phyloP scores from a whole-genome alignment of 2,797 vertebrate genomes.

The Chaunax sp. region DNA sequence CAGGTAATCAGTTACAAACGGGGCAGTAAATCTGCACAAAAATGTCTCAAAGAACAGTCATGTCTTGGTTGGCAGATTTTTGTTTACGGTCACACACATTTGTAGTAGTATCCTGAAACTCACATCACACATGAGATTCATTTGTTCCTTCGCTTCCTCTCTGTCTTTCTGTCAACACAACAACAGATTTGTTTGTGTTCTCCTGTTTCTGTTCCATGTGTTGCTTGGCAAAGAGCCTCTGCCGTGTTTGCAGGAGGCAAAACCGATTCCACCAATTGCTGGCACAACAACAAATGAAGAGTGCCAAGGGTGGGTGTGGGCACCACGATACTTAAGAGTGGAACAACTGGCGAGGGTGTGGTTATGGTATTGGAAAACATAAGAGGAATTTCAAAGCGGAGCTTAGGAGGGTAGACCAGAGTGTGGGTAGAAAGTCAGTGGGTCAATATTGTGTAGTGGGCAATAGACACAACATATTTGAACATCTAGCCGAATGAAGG shows the following conservation, averaged over 20 bases:
- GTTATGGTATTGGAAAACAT: conserved; percentile 28
- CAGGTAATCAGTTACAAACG: conserved; percentile 73
- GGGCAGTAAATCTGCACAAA: conserved; percentile 25
- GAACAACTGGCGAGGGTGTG: conserved; percentile 54
- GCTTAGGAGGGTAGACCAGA: conserved; percentile 13
- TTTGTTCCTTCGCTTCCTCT: conserved; percentile 24
- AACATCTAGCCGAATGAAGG: not conserved
- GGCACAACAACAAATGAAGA: conserved; percentile 44
- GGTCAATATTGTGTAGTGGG: conserved; percentile 6
- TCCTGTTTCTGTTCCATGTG: conserved; percentile 54
- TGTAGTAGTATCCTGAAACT: conserved; percentile 10
- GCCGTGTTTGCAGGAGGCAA: conserved; percentile 28
- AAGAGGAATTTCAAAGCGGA: conserved; percentile 25
- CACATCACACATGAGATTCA: conserved; percentile 6
- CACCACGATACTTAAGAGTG: conserved; percentile 22
- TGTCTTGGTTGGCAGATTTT: conserved; percentile 25
- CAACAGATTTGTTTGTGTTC: conserved; percentile 57
- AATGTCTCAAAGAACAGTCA: conserved; percentile 29
- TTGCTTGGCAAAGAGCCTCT: conserved; percentile 43
- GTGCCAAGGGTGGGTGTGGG: conserved; percentile 36
- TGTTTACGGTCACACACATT: conserved; percentile 14
- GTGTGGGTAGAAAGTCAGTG: conserved; percentile 20
- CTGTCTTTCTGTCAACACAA: conserved; percentile 38
- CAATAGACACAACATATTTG: not conserved
- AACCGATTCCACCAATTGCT: conserved; percentile 37